Percentiles rank a stretch among this genome's conserved stretches.
Conservation (phyloP, 2,797 vertebrate genomes). For the Lateolabrax maculatus region DNA sequence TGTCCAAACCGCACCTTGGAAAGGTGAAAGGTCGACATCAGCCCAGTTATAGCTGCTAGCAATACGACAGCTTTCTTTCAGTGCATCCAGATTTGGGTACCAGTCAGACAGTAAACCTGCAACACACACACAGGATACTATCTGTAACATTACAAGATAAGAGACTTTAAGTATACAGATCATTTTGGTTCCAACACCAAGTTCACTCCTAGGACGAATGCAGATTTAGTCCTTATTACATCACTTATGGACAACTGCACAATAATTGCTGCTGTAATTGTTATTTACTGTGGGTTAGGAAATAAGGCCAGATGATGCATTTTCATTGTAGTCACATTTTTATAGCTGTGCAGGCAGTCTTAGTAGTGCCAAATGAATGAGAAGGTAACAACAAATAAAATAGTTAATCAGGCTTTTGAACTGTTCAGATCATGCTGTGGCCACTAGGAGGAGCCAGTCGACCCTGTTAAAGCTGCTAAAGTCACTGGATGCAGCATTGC, state of each 20-base stretch:
- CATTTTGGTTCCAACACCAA: conserved; percentile 28
- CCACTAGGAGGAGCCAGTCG: conserved; percentile 82
- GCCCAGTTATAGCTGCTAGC: conserved; percentile 97
- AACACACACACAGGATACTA: conserved; percentile 68
- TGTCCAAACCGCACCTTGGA: conserved; percentile 87
- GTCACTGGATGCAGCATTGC: conserved; percentile 61
- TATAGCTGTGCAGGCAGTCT: conserved; percentile 32
- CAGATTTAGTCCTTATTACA: conserved; percentile 30
- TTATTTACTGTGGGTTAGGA: conserved; percentile 11
- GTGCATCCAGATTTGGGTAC: conserved; percentile 94
- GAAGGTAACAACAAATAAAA: conserved; percentile 43
- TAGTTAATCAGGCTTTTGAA: conserved; percentile 29
- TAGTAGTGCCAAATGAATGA: conserved; percentile 46
- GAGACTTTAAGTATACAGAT: conserved; percentile 32
- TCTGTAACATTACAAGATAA: conserved; percentile 55
- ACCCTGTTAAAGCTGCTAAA: conserved; percentile 51
- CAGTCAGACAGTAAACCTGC: conserved; percentile 91
- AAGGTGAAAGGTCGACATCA: conserved; percentile 95
- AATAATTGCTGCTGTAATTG: conserved; percentile 21
- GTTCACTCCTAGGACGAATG: conserved; percentile 35
- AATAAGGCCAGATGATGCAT: conserved; percentile 34
- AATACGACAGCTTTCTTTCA: conserved; percentile 96
- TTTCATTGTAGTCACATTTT: conserved; percentile 54
- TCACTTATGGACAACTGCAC: conserved; percentile 33
- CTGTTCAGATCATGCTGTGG: conserved; percentile 14